Evolutionary conservation across 2,888 invertebrate species (phyloP), one percentile per base, ranked within the genome.

Genomic region (Exephanes ischioxanthus): DNA sequence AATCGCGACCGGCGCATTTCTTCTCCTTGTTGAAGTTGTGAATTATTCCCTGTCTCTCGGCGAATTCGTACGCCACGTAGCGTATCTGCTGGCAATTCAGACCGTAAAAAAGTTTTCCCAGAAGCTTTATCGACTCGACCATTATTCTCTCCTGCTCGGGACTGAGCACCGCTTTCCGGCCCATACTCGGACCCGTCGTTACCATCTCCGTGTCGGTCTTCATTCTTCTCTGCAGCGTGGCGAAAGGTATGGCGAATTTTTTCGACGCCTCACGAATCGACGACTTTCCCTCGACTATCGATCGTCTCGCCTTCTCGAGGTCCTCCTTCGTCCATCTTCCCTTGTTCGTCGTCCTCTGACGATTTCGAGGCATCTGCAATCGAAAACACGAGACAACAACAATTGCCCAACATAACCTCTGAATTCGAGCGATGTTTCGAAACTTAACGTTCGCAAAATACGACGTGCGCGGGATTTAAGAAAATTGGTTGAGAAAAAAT

Each of bases 1-100:
- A 91, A 68, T 89, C 90, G 68, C 89, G 88, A 5, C 90, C 90
- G n/a, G 90, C 90, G 30, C 87, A 79, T 83, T 75, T 79, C 22
- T 84, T 87, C 5, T 87, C 86, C 22, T 58, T 73, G 73, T 89
- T 90, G 70, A 91, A 91, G 75, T 87, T 87, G 67, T 91, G 87
- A 33, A 83, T 77, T n/a, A 92, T 87, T 26, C 87, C 85, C 16
- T 90, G 76, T 55, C 84, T 86, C 80, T 87, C 89, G 33, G 90
- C 89, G 26, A 88, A 88, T 45, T 90, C 85, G 68, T 87, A 90
- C 4, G 89, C 90, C 16, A 89, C 55, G 45, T 82, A 66, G 16
- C 90, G 87, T 19, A 90, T 77, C 76, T 90, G 84, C 37, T 85
- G 81, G 48, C 85, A 83, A 75, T 89, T 89, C 22, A 91, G 76